Percentiles rank a stretch among this genome's conserved stretches.
These are phyloP conservation scores for Lacanobia oleracea DNA, from an alignment of 2,888 invertebrate species.

Conservation along the genomic window DNA sequence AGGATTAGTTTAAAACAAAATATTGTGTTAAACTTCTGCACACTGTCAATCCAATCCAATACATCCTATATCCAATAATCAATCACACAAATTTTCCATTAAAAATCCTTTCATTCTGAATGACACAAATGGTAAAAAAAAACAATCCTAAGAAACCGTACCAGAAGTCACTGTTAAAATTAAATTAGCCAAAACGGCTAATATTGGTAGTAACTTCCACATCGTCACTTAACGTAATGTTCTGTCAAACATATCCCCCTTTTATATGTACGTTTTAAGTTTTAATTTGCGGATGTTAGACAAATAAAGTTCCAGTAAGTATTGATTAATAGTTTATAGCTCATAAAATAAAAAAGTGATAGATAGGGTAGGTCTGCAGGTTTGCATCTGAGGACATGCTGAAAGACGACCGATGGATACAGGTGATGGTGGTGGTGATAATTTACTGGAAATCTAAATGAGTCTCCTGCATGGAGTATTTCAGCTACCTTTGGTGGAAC, in stretches of 20 bases:
- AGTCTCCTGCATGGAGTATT: too few relatives aligned
- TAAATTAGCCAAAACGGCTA: conserved; percentile 47
- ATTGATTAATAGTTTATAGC: conserved; percentile 38
- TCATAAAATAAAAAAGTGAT: conserved; percentile 23
- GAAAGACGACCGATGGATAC: too few relatives aligned
- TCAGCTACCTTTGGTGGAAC: too few relatives aligned
- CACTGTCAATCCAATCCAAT: too few relatives aligned
- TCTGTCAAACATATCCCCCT: conserved; percentile 3
- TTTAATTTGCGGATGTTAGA: conserved; percentile 48
- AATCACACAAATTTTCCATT: too few relatives aligned
- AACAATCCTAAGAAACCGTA: conserved; percentile 16
- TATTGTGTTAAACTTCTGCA: too few relatives aligned
- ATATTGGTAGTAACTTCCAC: conserved; percentile 55
- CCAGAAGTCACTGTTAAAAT: conserved; percentile 25
- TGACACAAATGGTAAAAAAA: background rate
- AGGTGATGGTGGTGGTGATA: too few relatives aligned
- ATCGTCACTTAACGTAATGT: conserved; percentile 45
- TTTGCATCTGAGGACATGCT: too few relatives aligned
- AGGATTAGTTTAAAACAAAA: too few relatives aligned
- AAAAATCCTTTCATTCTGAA: background rate
- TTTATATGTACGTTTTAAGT: conserved; percentile 46
- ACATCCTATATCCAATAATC: too few relatives aligned
- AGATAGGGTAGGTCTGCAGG: background rate
- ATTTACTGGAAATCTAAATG: too few relatives aligned
- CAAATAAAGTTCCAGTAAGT: conserved; percentile 18